A percentile compares a stretch with the other conserved stretches of the same genome.
phyloP scores from a whole-genome alignment of 1,140 invertebrate species.

The Ceratitis capitata region DNA sequence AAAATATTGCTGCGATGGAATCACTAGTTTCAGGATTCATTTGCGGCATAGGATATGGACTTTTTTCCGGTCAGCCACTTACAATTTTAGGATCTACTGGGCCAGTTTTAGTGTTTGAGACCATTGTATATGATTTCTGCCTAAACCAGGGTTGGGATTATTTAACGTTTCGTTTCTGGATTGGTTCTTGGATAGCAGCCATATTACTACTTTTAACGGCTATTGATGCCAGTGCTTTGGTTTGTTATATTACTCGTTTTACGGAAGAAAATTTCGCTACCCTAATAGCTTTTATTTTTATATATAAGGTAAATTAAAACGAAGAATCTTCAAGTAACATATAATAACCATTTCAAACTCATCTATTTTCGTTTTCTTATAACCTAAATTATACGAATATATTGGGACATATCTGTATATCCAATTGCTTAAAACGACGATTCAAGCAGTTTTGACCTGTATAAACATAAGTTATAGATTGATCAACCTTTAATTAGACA shows the following conservation, averaged over 20 bases:
- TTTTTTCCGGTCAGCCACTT: conserved; percentile 97
- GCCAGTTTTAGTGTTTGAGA: conserved; percentile 98
- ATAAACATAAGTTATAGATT: too few relatives aligned
- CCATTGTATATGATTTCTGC: conserved; percentile 96
- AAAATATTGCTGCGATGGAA: conserved; percentile 98
- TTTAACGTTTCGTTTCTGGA: conserved; percentile 93
- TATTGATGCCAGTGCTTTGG: conserved; percentile 94
- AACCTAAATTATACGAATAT: too few relatives aligned
- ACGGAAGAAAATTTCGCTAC: conserved; percentile 99
- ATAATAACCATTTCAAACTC: too few relatives aligned
- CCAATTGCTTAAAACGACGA: too few relatives aligned
- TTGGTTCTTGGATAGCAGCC: conserved; percentile 91
- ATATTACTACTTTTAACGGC: conserved; percentile 92
- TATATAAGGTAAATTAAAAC: conserved; percentile 91
- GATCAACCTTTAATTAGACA: too few relatives aligned
- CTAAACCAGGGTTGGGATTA: conserved; percentile 87
- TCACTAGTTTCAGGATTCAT: conserved; percentile 95
- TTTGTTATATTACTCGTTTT: conserved; percentile 99
- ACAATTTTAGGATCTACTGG: conserved; percentile 98
- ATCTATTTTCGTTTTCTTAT: too few relatives aligned
- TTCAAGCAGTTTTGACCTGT: too few relatives aligned
- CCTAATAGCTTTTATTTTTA: conserved; percentile 98
- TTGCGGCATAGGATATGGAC: conserved; percentile 93
- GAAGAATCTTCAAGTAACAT: too few relatives aligned
- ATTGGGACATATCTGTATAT: too few relatives aligned